A percentile compares a stretch with the other conserved stretches of the same genome.
These are phyloP conservation scores for Zoanthus gigantus DNA, from an alignment of 92 coral and sea anemone genomes.

Conservation along the genomic window DNA sequence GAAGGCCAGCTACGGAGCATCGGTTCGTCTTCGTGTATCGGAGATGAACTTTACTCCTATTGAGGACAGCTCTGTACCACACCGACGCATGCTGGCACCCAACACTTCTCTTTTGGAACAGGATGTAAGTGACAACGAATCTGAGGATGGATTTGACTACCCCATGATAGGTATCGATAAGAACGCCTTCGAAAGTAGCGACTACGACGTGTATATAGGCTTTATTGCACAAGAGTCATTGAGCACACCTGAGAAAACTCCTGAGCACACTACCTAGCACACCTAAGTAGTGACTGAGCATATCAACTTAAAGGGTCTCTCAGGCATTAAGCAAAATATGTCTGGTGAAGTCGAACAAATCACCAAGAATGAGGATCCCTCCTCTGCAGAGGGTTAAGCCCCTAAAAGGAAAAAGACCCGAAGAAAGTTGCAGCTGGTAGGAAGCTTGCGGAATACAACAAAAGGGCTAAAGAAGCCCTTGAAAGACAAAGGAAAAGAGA, in stretches of 20 bases:
- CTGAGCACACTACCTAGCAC: neutral
- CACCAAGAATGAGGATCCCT: neutral
- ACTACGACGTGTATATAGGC: too few species aligned
- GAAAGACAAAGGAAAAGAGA: too few species aligned
- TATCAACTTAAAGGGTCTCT: too few species aligned
- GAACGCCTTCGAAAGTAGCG: neutral
- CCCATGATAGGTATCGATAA: constrained; percentile 14
- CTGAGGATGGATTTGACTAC: neutral
- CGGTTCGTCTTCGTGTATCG: constrained; percentile 29
- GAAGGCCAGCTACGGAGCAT: constrained; percentile 37
- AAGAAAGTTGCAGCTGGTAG: neutral
- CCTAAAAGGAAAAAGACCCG: neutral
- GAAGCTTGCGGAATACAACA: neutral
- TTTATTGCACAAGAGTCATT: too few species aligned
- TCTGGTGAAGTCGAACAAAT: neutral
- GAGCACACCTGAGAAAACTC: too few species aligned
- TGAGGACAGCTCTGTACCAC: constrained; percentile 3
- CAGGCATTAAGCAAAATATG: neutral
- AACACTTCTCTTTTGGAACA: constrained; percentile 9
- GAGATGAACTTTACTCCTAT: constrained; percentile 32
- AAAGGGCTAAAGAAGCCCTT: neutral
- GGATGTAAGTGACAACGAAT: constrained; percentile 27
- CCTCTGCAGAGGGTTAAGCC: too few species aligned
- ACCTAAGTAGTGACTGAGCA: too few species aligned
- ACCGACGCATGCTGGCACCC: constrained; percentile 15